Base-by-base conservation (phyloP, 2,113 vertebrate genomes). In the Brachirus orientalis region DNA sequence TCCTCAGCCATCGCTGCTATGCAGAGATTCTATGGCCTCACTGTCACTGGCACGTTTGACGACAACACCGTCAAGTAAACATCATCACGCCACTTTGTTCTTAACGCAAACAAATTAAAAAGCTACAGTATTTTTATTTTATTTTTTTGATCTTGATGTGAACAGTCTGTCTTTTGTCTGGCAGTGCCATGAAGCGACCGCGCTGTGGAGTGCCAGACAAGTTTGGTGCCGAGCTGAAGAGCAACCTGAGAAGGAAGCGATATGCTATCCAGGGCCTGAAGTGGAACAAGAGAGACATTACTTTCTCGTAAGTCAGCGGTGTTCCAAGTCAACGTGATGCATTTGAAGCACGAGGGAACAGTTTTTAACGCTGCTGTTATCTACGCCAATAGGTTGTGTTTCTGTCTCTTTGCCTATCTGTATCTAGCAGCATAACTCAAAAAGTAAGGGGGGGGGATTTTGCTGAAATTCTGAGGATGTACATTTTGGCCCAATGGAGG, bases 161-260 rank as follows among this genome's bases (percentile, higher is more conserved):
- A 75, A 54, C 12, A 8, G 10, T 4, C 2, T 68, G 40, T 66
- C 22, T 71, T 48, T n/a, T 75, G 38, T 84, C 71, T 63, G 47
- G 38, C 84, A 97, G 96, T 75, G 95, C 95, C 63, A 97, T 97
- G 96, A 87, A 65, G 41, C 89, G 87, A 3, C 94, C 96, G 6
- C 95, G 96, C 52, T 97, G 96, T 52, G 96, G 96, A 0, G 96
- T 97, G 56, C 96, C 96, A 1, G 96, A 98, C 81, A 96, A 96
- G 81, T 96, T 98, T 62, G 95, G 95, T 22, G 85, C 95, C 0
- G 95, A 96, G 83, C 90, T 98, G 69, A 96, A 98, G 84, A 95
- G 91, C 86, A 96, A 96, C 75, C 92, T 97, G 61, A 93, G 96
- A 77, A 94, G 90, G 79, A 95, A 95, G 75, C 93, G 96, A 33